These are phyloP conservation scores for Cremastinae sp. DNA, from an alignment of 2,888 invertebrate genomes.

Conservation along the genomic window DNA sequence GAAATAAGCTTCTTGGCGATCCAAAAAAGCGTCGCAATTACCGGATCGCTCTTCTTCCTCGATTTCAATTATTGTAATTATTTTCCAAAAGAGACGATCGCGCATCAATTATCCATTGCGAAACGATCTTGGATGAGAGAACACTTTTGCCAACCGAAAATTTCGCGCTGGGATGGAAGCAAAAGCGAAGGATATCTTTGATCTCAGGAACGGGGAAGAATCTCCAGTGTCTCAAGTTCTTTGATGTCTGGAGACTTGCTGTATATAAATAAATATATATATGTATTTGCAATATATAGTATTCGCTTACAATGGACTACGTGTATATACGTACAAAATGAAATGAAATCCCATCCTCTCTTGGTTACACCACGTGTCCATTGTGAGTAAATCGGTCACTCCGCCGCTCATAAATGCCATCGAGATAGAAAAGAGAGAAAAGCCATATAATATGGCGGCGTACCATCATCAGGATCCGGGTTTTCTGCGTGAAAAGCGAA, in stretches of 20 bases:
- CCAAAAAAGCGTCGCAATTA: no score
- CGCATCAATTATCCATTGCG: slow-evolving; percentile 49
- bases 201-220: slow-evolving; percentile 36
- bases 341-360: slow-evolving; percentile 49
- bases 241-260: slow-evolving; percentile 56
- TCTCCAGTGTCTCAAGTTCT: slow-evolving; percentile 49
- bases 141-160: no score
- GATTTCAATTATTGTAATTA: no score
- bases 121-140: no score
- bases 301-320: no score
- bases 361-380: slow-evolving; percentile 67
- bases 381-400: slow-evolving; percentile 78
- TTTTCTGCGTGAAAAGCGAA: slow-evolving; percentile 71
- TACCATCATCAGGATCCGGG: slow-evolving; percentile 16
- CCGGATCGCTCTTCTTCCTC: no score
- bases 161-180: slow-evolving; percentile 8
- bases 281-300: no score
- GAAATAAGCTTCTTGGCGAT: no score
- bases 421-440: slow-evolving; percentile 46
- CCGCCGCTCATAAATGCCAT: slow-evolving; percentile 72
- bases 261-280: slow-evolving; percentile 9
- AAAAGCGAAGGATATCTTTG: slow-evolving; percentile 34
- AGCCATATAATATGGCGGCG: no score
- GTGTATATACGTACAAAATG: neutral
- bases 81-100: no score